Base-by-base conservation (phyloP, 1,140 invertebrate species). In the Campoletis sonorensis region DNA sequence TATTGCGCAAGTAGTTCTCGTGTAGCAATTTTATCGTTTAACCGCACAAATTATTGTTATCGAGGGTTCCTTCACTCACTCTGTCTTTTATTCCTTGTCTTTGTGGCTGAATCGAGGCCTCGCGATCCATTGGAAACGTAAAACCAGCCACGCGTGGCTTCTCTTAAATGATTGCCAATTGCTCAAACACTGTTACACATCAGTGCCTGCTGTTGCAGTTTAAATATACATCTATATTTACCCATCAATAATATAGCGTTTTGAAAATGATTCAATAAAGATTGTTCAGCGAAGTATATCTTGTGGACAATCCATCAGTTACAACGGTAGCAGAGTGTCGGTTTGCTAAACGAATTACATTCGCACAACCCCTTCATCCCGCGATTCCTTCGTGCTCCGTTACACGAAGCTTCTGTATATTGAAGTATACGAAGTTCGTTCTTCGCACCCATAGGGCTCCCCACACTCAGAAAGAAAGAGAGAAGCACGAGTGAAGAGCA, bases 11-110 rank as follows among this genome's bases (percentile, higher is more conserved):
- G 18, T 21, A 13, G 21, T 23, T n/a, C 82, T 87, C 87, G 82
- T 87, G 86, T 84, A 88, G 87, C 81, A 91, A 90, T 90, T 89
- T 90, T 81, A 87, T 83, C 87, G 86, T 86, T 90, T 89, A 89
- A 89, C 86, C 85, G 82, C 88, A 89, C 87, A 90, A 89, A 88
- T 89, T 87, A 90, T 90, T 87, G 86, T 88, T 89, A 90, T 90
- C 86, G 82, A 79, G 82, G 79, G 72, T 81, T 82, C 30, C 54
- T 30, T 58, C 54, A 7, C 21, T 58, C 18, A 7, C 18, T 21
- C 54, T n/a, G 18, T 4, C 18, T 58, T n/a, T 58, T 13, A 4
- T 23, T 58, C 54, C 21, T 23, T 58, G 18, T 58, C 54, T 21
- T 21, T n/a, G 54, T 21, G 18, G 18, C 21, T 10, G 40, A 10